These are phyloP conservation scores for Zaprionus obscuricornis DNA, from an alignment of 2,888 invertebrate species.

Conservation along the genomic window DNA sequence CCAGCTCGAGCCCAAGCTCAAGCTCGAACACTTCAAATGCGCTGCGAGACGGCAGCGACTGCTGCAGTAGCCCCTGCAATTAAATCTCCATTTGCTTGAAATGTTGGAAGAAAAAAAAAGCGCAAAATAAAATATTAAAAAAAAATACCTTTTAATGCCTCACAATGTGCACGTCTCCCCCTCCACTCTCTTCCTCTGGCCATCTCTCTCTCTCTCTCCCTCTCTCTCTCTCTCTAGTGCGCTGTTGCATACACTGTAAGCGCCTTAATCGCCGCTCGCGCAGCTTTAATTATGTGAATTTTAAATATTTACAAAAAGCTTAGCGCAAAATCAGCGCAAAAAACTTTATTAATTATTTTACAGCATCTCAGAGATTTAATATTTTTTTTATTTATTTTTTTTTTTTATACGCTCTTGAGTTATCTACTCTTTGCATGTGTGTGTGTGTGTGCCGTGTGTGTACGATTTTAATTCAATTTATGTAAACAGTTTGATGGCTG, in stretches of 20 bases:
- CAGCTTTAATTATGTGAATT: constrained; percentile 78
- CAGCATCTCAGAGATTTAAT: constrained; percentile 60
- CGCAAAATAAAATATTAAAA: constrained; percentile 30
- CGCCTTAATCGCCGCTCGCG: constrained; percentile 64
- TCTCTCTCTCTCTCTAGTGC: too few species aligned
- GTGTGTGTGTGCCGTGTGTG: constrained; percentile 10
- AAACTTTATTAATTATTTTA: constrained; percentile 78
- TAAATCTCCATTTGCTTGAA: constrained; percentile 75
- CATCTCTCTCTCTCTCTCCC: neutral
- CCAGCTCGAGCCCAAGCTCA: too few species aligned
- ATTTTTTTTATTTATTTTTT: constrained; percentile 24
- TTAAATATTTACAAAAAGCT: constrained; percentile 78
- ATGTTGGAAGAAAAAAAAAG: constrained; percentile 30
- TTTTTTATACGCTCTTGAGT: constrained; percentile 37
- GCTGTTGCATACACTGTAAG: too few species aligned
- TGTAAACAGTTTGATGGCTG: constrained; percentile 73
- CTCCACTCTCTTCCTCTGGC: neutral
- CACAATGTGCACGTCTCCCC: constrained; percentile 4
- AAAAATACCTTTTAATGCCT: constrained; percentile 63
- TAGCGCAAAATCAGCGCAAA: constrained; percentile 72
- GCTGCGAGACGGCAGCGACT: constrained; percentile 14
- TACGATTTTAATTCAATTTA: constrained; percentile 72
- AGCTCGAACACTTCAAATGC: constrained; percentile 27
- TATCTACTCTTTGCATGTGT: constrained; percentile 24
- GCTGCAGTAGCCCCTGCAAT: constrained; percentile 74